Conservation (phyloP, 2,113 vertebrate genomes). For the Macrotis lagotis region DNA sequence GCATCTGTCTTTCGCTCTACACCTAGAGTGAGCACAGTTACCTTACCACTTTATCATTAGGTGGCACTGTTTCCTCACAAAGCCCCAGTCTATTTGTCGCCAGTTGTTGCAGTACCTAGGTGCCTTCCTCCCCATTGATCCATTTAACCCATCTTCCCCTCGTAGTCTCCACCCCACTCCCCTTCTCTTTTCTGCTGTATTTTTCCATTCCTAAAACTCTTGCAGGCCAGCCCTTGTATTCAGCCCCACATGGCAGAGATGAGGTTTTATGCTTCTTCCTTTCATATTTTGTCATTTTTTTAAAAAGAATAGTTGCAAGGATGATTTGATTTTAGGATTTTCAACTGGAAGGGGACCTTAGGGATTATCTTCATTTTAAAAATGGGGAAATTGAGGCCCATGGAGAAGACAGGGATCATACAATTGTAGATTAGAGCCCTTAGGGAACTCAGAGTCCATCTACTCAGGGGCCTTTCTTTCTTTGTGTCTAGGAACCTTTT, state of each 20-base stretch:
- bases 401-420: background rate
- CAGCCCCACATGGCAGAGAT: background rate
- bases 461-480: background rate
- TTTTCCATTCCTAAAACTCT: background rate
- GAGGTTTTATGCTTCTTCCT: background rate
- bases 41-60: background rate
- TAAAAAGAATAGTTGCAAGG: background rate
- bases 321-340: background rate
- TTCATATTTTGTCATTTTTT: background rate
- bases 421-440: background rate
- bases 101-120: background rate
- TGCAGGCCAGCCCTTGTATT: background rate
- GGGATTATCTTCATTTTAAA: background rate
- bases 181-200: background rate
- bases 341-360: background rate
- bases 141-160: background rate
- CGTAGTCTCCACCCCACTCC: background rate
- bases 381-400: background rate
- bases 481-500: background rate
- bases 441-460: background rate
- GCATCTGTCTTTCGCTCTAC: background rate
- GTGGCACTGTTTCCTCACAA: background rate
- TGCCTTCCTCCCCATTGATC: background rate
- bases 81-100: background rate
- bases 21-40: background rate